Evolutionary conservation across 2,113 vertebrate species (phyloP).

Genomic region (Petaurus breviceps): DNA sequence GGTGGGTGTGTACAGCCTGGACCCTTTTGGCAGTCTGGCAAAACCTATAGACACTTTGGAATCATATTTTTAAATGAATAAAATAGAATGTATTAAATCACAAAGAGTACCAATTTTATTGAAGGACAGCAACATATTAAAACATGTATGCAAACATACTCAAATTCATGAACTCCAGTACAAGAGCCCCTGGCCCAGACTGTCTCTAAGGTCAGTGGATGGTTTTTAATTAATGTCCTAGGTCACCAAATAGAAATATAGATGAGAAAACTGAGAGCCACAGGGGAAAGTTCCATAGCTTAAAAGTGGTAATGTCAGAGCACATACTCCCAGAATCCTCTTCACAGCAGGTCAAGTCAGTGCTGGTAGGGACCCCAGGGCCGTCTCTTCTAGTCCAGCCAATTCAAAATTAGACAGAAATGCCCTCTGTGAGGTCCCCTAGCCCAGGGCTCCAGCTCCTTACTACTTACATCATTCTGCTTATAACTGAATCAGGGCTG

Average conservation of each 20-base stretch:
- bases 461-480: neutral
- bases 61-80: neutral
- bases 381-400: neutral
- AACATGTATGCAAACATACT: neutral
- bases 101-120: neutral
- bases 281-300: neutral
- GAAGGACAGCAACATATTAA: neutral
- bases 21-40: neutral
- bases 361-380: neutral
- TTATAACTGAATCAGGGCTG: neutral
- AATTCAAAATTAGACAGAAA: neutral
- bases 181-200: neutral
- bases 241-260: neutral
- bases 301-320: neutral
- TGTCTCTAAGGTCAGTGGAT: neutral
- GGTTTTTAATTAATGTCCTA: neutral
- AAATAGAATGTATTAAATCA: neutral
- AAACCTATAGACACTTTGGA: neutral
- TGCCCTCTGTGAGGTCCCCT: neutral
- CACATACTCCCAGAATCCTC: neutral
- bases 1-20: neutral
- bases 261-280: neutral
- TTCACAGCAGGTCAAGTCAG: neutral
- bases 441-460: neutral
- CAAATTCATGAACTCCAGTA: neutral